Evolutionary conservation across 2,113 vertebrate genomes (phyloP).

Genomic region (Columba livia): DNA sequence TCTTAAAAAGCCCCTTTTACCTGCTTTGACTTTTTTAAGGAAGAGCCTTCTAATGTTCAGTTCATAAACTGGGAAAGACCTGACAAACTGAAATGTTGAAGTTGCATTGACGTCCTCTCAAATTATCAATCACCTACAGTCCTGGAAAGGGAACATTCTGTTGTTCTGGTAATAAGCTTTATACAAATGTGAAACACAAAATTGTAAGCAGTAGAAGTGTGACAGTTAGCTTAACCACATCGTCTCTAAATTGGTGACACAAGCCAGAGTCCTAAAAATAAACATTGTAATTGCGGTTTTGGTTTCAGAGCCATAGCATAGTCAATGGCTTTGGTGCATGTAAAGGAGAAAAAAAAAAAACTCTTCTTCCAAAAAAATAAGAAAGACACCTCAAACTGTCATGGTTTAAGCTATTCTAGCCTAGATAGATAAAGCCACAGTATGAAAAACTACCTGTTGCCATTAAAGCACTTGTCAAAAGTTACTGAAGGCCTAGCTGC

Average conservation of each 20-base stretch:
- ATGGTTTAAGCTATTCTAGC: background rate
- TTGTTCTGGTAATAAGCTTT: conserved; percentile 26
- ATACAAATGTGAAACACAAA: conserved; percentile 22
- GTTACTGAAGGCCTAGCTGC: background rate
- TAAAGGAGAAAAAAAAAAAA: background rate
- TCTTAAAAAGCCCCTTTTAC: background rate
- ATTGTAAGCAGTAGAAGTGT: conserved; percentile 29
- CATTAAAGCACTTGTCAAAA: background rate
- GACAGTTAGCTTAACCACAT: conserved; percentile 71
- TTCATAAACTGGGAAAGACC: background rate
- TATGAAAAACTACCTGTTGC: background rate
- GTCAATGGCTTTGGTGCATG: conserved; percentile 17
- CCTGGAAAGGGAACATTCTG: background rate
- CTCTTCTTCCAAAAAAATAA: background rate
- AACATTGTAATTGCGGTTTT: conserved; percentile 65
- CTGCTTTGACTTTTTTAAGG: background rate
- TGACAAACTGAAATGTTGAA: background rate
- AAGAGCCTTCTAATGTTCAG: background rate
- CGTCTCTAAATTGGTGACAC: conserved; percentile 70
- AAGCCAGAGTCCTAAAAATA: conserved; percentile 67
- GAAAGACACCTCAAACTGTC: background rate
- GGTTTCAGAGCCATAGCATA: conserved; percentile 29
- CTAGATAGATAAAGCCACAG: background rate
- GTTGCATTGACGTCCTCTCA: background rate
- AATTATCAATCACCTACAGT: background rate